Base-by-base conservation (phyloP, 2,888 invertebrate species). In the Cybosia mesomella region DNA sequence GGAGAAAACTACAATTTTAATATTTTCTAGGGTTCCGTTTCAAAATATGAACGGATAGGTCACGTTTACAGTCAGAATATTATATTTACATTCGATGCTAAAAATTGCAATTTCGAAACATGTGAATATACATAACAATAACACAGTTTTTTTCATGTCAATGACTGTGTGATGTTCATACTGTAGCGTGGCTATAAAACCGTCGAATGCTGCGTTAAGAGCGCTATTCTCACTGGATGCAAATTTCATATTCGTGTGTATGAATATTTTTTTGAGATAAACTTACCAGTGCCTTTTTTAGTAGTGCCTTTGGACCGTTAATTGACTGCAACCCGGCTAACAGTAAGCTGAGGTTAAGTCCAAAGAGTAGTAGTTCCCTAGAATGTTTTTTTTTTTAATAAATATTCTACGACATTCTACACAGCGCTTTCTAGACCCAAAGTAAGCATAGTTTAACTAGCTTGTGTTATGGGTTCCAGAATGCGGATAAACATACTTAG, bases 1-100 rank as follows among this genome's bases (percentile, higher is more conserved):
- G 64, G 21, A 58, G 21, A 13, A 60, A 66, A 24, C 53, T 49
- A 62, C 32, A 43, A 49, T 66, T 55, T 53, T 65, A n/a, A 24
- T 49, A 54, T 13, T 3, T 36, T 28, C 61, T 22, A 28, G 18
- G 34, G 24, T 58, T 15, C 49, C 49, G 36, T 8, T 34, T 55
- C n/a, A 22, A 65, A 34, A 58, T 36, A 34, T 49, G 13, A 3
- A 5, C 21, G 34, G 21, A 21, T 49, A 49, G n/a, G 49, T 34
- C 34, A 58, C 13, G 18, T 34, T n/a, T 21, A 58, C 21, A 34
- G 34, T 58, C 11, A 21, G 32, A 58, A 34, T 34, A 34, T n/a
- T n/a, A 34, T 55, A 15, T 22, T 22, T 34, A 11, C n/a, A n/a
- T 58, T 8, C 32, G 58, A 49, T 18, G n/a, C 49, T n/a, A 49